These are phyloP conservation scores for Oreohelix idahoensis DNA, from an alignment of 1,140 invertebrate species.

Conservation along the genomic window DNA sequence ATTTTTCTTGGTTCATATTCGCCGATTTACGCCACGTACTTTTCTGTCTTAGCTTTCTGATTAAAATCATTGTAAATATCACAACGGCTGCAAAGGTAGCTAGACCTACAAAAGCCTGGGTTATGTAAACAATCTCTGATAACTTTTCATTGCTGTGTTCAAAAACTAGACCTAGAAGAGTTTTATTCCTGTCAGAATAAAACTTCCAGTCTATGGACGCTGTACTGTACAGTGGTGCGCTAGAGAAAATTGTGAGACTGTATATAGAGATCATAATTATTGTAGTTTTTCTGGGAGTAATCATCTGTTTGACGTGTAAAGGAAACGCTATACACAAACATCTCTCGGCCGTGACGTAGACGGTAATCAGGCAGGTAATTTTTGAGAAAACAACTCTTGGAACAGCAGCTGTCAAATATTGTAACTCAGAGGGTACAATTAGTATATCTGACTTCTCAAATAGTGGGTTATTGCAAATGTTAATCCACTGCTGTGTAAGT, in stretches of 20 bases:
- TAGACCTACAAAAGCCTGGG: background rate
- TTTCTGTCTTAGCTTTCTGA: background rate
- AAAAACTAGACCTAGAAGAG: constrained; percentile 1
- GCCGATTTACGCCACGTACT: background rate
- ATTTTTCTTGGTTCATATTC: background rate
- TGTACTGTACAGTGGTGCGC: background rate
- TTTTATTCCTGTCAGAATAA: background rate
- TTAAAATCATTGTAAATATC: background rate
- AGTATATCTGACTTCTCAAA: background rate
- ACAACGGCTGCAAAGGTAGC: background rate
- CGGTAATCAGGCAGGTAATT: constrained; percentile 6
- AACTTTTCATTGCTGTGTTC: background rate
- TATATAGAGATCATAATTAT: background rate
- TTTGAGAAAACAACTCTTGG: background rate
- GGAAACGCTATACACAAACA: background rate
- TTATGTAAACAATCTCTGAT: background rate
- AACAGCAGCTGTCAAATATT: background rate
- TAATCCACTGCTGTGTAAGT: background rate
- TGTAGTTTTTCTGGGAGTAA: background rate
- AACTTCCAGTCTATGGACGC: background rate
- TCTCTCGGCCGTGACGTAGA: background rate
- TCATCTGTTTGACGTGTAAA: background rate
- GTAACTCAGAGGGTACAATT: background rate
- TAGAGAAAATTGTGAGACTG: background rate
- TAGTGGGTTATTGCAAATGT: constrained; percentile 4